phyloP scores from a whole-genome alignment of 64 coral and sea anemone species.

The Hydrozoanthus tunicans region DNA sequence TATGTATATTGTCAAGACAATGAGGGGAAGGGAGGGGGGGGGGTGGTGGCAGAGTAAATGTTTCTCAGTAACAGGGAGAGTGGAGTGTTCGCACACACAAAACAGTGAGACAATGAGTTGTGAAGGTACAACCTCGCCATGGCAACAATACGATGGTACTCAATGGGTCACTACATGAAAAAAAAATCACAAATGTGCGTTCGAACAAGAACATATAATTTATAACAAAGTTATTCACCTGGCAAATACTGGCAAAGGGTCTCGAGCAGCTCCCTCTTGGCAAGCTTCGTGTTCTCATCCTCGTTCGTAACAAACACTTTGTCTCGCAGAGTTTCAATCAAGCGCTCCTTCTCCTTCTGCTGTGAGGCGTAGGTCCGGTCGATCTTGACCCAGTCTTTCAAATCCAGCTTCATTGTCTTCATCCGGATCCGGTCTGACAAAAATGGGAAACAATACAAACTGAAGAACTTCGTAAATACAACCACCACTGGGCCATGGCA shows the following conservation, averaged over 20 bases:
- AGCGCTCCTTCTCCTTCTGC: conserved; percentile 55
- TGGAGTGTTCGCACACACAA: no score
- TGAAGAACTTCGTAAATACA: background rate
- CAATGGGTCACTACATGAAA: no score
- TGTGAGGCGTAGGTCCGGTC: conserved; percentile 66
- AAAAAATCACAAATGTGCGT: no score
- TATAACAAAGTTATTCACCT: background rate
- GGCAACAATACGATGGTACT: no score
- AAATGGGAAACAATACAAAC: background rate
- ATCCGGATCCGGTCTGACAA: conserved; percentile 51
- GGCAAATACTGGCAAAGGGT: conserved; percentile 53
- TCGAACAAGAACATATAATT: no score
- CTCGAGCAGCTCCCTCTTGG: conserved; percentile 63
- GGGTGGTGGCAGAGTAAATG: no score
- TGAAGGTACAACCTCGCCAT: no score
- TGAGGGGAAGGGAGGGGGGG: no score
- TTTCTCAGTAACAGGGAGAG: no score
- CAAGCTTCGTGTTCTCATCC: conserved; percentile 48
- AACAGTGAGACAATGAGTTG: no score
- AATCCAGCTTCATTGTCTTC: conserved; percentile 60
- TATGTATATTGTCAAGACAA: no score
- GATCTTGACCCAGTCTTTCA: conserved; percentile 68
- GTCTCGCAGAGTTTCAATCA: conserved; percentile 18
- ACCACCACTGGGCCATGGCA: background rate
- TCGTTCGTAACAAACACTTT: conserved; percentile 67